These are phyloP conservation scores for Mythimna ferrago DNA, from an alignment of 2,888 invertebrate genomes.

Conservation along the genomic window DNA sequence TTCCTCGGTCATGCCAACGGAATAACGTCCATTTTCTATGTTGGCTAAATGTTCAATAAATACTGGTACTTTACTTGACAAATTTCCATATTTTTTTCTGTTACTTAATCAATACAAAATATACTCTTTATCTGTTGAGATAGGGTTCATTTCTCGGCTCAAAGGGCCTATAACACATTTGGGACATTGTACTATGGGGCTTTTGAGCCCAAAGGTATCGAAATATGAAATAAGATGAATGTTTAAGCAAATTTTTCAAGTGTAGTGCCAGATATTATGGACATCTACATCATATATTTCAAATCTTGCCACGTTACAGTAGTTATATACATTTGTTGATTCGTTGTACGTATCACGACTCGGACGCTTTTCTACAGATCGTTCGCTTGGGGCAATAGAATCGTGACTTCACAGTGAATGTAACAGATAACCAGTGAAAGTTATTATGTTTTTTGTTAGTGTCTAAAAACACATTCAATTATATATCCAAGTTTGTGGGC, in stretches of 20 bases:
- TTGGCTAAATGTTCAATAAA: not conserved
- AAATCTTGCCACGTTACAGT: conserved; percentile 80
- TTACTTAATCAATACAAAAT: not conserved
- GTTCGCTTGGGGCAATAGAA: conserved; percentile 32
- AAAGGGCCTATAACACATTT: too few relatives aligned
- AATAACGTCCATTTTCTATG: conserved; percentile 4
- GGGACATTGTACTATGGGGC: too few relatives aligned
- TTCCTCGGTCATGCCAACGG: not conserved
- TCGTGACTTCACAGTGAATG: not conserved
- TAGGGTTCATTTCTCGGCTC: not conserved
- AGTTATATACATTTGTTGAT: conserved; percentile 79
- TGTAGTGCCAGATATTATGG: not conserved
- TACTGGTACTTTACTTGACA: conserved; percentile 2
- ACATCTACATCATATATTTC: conserved; percentile 14
- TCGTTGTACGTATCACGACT: conserved; percentile 67
- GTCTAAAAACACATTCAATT: not conserved
- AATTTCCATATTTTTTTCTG: conserved; percentile 15
- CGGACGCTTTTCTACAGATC: conserved; percentile 35
- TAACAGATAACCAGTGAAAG: conserved; percentile 6
- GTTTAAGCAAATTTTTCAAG: not conserved
- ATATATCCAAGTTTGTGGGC: not conserved
- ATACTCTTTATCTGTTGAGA: not conserved
- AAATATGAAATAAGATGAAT: not conserved
- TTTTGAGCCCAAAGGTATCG: too few relatives aligned
- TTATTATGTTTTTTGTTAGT: not conserved